phyloP scores from a whole-genome alignment of 2,888 invertebrate species.

The Patella caerulea region DNA sequence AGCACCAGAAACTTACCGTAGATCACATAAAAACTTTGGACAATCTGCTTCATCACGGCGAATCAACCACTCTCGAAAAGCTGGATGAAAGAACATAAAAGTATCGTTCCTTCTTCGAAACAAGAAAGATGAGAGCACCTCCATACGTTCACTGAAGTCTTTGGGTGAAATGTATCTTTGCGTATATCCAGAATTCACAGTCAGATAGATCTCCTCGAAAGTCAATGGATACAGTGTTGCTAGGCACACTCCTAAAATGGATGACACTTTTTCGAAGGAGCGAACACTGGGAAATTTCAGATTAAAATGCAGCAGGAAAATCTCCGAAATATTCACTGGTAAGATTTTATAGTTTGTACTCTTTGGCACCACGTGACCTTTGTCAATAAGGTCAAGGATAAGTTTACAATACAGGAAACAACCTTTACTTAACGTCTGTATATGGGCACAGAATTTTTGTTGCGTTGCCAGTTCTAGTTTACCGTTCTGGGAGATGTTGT shows the following conservation, averaged over 20 bases:
- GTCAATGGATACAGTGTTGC: slow-evolving; percentile 93
- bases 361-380: slow-evolving; percentile 92
- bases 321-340: slow-evolving; percentile 72
- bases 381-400: slow-evolving; percentile 90
- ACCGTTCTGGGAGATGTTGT: slow-evolving; percentile 76
- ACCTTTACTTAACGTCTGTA: slow-evolving; percentile 86
- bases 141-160: slow-evolving; percentile 90
- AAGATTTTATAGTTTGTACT: slow-evolving; percentile 88
- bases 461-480: slow-evolving; percentile 60
- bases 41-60: slow-evolving; percentile 81
- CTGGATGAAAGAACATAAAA: slow-evolving; percentile 97
- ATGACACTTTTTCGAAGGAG: slow-evolving; percentile 87
- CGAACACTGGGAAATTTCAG: slow-evolving; percentile 89
- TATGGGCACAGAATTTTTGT: slow-evolving; percentile 83
- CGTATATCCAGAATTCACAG: slow-evolving; percentile 88
- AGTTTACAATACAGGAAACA: slow-evolving; percentile 93
- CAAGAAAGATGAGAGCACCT: slow-evolving; percentile 87
- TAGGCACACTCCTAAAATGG: slow-evolving; percentile 90
- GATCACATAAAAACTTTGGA: slow-evolving; percentile 92
- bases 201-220: slow-evolving; percentile 91
- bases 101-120: slow-evolving; percentile 92
- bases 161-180: slow-evolving; percentile 88
- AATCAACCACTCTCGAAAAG: slow-evolving; percentile 97
- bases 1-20: slow-evolving; percentile 73
- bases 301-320: slow-evolving; percentile 92